Percentiles rank a stretch among this genome's conserved stretches.
phyloP scores from a whole-genome alignment of 2,113 vertebrate genomes.

The Brachyistius frenatus region DNA sequence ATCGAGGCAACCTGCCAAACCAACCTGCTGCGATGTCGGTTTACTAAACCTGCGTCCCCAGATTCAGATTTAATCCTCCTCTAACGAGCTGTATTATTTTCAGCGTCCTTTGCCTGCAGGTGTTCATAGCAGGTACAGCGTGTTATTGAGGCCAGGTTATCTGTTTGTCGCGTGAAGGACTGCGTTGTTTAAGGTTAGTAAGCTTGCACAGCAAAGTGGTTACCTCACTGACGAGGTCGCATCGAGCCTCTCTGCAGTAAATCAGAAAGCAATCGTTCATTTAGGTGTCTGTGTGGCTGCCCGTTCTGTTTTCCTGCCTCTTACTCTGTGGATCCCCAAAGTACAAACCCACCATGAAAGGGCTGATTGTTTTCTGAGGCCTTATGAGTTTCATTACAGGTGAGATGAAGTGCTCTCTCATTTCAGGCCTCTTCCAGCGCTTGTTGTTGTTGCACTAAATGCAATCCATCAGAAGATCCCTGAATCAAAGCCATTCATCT shows the following conservation, averaged over 20 bases:
- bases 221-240: neutral
- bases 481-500: slow-evolving; percentile 57
- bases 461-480: slow-evolving; percentile 23
- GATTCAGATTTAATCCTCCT: slow-evolving; percentile 53
- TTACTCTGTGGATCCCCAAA: slow-evolving; percentile 1
- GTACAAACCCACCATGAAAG: slow-evolving; percentile 63
- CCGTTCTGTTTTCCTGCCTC: slow-evolving; percentile 13
- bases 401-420: slow-evolving; percentile 62
- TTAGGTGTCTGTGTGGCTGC: slow-evolving; percentile 18
- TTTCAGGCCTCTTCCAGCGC: slow-evolving; percentile 52
- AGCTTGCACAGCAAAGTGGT: neutral
- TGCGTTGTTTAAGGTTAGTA: neutral
- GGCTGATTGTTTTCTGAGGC: slow-evolving; percentile 69
- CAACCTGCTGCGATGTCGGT: slow-evolving; percentile 43
- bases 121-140: slow-evolving; percentile 1
- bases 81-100: slow-evolving; percentile 52
- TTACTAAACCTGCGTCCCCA: slow-evolving; percentile 41
- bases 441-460: slow-evolving; percentile 51
- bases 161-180: neutral
- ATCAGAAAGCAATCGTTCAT: slow-evolving; percentile 22
- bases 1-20: slow-evolving; percentile 39
- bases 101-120: slow-evolving; percentile 24
- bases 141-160: slow-evolving; percentile 10
- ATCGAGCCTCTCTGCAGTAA: neutral
- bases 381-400: slow-evolving; percentile 67